These are phyloP conservation scores for Sylvia borin DNA, from an alignment of 2,797 vertebrate genomes.

Conservation along the genomic window DNA sequence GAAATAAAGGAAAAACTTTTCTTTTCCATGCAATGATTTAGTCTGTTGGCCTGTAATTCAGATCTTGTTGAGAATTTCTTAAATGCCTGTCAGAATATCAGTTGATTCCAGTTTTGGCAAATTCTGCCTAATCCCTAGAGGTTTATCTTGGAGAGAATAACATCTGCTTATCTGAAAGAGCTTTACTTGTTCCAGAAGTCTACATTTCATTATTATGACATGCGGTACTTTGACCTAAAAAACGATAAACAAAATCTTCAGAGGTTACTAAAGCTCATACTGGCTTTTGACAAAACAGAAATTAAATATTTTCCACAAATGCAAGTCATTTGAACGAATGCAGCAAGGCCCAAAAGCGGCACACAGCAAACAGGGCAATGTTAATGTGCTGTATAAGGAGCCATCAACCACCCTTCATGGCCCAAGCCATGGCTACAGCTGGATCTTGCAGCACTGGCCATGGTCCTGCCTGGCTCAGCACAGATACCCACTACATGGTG, in stretches of 20 bases:
- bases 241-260: background rate
- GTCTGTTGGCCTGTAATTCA: background rate
- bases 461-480: background rate
- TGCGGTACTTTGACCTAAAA: constrained; percentile 20
- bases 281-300: background rate
- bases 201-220: background rate
- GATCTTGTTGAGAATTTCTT: background rate
- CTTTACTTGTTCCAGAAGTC: constrained; percentile 2
- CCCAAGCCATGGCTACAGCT: background rate
- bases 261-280: background rate
- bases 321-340: background rate
- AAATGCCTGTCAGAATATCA: background rate
- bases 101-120: background rate
- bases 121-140: background rate
- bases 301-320: background rate
- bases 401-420: background rate
- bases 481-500: fast-evolving
- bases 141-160: background rate
- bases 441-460: background rate
- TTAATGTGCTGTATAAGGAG: background rate
- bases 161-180: constrained; percentile 11
- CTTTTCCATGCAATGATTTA: background rate
- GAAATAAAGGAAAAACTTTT: background rate
- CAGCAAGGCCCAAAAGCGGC: background rate
- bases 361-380: background rate